phyloP scores from a whole-genome alignment of 92 coral and sea anemone species.

The Paramuricea clavata region DNA sequence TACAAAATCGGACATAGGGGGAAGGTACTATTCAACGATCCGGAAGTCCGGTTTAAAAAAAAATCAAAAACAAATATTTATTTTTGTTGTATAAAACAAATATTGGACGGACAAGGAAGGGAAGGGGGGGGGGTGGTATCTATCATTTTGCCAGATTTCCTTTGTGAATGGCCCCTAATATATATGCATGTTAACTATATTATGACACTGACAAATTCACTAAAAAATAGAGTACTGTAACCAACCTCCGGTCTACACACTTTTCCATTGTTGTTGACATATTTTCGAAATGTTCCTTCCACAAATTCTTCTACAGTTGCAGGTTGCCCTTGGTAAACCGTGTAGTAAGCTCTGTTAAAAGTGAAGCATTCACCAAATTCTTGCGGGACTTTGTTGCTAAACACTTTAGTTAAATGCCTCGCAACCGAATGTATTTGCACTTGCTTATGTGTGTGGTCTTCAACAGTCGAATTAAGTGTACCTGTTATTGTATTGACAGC shows the following conservation, averaged over 20 bases:
- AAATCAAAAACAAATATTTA: too few species aligned
- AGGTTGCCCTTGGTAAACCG: constrained; percentile 33
- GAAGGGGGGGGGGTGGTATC: too few species aligned
- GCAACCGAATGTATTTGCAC: constrained; percentile 64
- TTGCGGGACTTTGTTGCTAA: constrained; percentile 43
- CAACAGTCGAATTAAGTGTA: constrained; percentile 5
- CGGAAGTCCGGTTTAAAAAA: too few species aligned
- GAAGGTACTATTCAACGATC: too few species aligned
- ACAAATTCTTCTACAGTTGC: constrained; percentile 65
- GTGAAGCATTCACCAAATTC: constrained; percentile 60
- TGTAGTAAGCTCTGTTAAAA: constrained; percentile 51
- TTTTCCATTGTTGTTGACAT: constrained; percentile 55
- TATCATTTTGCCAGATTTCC: too few species aligned
- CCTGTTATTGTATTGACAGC: constrained; percentile 27
- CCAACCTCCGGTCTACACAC: constrained; percentile 7
- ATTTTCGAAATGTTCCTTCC: constrained; percentile 55
- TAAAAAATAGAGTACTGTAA: neutral
- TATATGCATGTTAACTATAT: too few species aligned
- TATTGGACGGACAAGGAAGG: too few species aligned
- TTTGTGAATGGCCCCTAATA: too few species aligned
- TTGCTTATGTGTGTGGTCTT: constrained; percentile 60
- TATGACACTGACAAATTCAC: neutral
- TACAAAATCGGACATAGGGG: too few species aligned
- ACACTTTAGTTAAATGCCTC: constrained; percentile 60
- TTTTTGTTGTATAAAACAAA: too few species aligned